Evolutionary conservation across 2,797 vertebrate genomes (phyloP).

Genomic region (Clarias pachynema): DNA sequence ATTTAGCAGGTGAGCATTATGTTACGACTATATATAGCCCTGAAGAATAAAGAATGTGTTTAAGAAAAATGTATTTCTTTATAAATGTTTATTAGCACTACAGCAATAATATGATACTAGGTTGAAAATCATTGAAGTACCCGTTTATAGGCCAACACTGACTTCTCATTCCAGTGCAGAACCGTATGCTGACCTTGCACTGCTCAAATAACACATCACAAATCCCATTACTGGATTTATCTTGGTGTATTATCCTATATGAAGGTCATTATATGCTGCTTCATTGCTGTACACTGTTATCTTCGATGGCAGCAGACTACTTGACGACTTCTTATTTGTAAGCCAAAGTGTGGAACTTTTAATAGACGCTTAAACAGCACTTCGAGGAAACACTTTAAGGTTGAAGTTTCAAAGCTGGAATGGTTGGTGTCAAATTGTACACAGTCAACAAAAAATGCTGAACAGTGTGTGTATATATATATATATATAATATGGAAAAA

Average conservation of each 20-base stretch:
- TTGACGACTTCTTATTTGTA: not conserved
- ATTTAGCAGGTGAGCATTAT: too few species aligned
- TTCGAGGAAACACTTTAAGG: not conserved
- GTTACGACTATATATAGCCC: too few species aligned
- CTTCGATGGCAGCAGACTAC: not conserved
- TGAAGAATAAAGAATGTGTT: too few species aligned
- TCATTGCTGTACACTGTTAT: not conserved
- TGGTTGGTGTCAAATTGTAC: not conserved
- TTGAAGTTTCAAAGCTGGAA: not conserved
- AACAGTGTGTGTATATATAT: not conserved
- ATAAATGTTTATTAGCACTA: too few species aligned
- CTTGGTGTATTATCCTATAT: not conserved
- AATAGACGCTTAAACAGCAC: not conserved
- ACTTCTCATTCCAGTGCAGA: not conserved
- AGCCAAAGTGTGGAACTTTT: not conserved
- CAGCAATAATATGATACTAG: too few species aligned
- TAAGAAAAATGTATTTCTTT: too few species aligned
- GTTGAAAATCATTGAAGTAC: not conserved
- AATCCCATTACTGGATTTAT: constrained; percentile 11
- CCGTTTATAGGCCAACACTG: not conserved
- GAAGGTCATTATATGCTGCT: not conserved
- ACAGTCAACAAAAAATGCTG: not conserved
- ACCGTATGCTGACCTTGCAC: not conserved
- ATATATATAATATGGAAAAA: not conserved
- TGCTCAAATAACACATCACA: not conserved